Percentiles rank a stretch among this genome's conserved stretches.
These are phyloP conservation scores for Nephotettix cincticeps DNA, from an alignment of 1,140 invertebrate genomes.

Conservation along the genomic window DNA sequence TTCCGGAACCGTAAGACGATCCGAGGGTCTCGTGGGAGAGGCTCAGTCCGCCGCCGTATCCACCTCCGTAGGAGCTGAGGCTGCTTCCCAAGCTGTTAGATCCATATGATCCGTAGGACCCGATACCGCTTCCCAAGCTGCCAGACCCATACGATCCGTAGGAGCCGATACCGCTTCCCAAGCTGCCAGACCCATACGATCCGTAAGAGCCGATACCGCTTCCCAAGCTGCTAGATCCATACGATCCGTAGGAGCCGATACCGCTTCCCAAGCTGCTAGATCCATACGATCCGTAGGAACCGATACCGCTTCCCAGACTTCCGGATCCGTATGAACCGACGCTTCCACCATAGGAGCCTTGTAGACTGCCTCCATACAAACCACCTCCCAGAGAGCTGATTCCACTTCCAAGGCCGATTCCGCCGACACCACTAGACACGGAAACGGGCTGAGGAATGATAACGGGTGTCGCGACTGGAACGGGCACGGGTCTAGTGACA, in stretches of 20 bases:
- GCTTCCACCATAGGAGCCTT: neutral
- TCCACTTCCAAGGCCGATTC: neutral
- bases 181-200: neutral
- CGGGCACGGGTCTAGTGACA: constrained; percentile 28
- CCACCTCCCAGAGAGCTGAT: neutral
- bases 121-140: constrained; percentile 5
- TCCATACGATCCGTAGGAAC: neutral
- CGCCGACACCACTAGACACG: constrained; percentile 16
- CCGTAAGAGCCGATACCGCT: neutral
- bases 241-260: neutral
- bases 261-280: neutral
- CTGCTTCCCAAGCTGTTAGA: neutral
- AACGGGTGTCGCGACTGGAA: constrained; percentile 30
- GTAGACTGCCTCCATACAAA: neutral
- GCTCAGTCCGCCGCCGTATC: neutral
- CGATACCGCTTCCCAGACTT: neutral
- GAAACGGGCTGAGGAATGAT: constrained; percentile 67
- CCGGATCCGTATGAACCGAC: neutral
- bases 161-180: neutral
- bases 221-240: neutral
- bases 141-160: neutral
- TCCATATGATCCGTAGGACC: neutral
- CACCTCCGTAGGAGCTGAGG: neutral
- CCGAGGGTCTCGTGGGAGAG: neutral
- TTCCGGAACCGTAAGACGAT: neutral